Base-by-base conservation (phyloP, 2,113 vertebrate species). In the Mobula hypostoma region DNA sequence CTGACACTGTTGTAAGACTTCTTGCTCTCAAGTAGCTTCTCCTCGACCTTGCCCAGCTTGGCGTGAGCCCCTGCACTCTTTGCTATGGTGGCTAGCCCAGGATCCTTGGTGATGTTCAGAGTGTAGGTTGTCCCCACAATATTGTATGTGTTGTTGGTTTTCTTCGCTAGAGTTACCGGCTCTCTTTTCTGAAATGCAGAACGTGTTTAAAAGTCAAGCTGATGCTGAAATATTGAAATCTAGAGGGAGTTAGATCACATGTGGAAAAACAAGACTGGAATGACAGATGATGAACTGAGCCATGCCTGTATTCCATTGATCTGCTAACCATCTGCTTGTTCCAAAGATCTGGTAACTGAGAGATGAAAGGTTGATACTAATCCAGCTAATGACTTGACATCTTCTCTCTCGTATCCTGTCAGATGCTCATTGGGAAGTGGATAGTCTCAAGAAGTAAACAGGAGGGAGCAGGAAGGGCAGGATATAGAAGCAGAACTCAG, bases 1-100 rank as follows among this genome's bases (percentile, higher is more conserved):
- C 99, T 99, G 97, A 99, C 99, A 0, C 98, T 99, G 96, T 99
- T 99, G 97, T 99, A 99, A 40, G 98, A 98, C 96, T 99, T 99
- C 95, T 97, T 98, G 95, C 97, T 98, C 94, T 99, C 98, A 40
- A 96, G 96, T 40, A 98, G 97, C 94, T 97, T 98, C 94, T 99
- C 98, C 40, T 98, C 98, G 95, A 98, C 95, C 40, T 96, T 98
- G 94, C 97, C 96, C 77, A 97, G 94, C 96, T 98, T 98, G 27
- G 96, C 95, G 0, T 97, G 95, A 80, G 96, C 94, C 8, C 96
- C 79, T n/a, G 98, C 98, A 0, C 98, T 99, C 97, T 99, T 98
- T 95, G 98, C 96, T 95, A 99, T 98, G 96, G 98, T 98, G 5
- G 98, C 97, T 83, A 99, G 96, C 58, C 98, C 97, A 0, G 98